Conservation (phyloP, 2,888 invertebrate genomes). For the Nasonovia ribisnigri region DNA sequence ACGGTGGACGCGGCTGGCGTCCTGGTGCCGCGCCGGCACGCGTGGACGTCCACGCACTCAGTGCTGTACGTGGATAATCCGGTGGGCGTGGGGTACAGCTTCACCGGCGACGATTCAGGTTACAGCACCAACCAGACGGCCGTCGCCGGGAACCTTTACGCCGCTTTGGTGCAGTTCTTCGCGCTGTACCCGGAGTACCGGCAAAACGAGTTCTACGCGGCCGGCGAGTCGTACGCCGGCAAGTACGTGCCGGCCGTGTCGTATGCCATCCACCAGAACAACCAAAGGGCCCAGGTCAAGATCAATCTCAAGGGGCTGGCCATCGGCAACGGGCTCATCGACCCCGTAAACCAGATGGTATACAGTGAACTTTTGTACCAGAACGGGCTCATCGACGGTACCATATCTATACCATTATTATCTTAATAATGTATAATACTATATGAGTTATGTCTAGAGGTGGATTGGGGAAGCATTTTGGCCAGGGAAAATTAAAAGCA, state of each 20-base stretch:
- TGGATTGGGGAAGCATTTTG: background rate
- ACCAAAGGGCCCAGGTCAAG: constrained; percentile 74
- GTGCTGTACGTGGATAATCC: constrained; percentile 94
- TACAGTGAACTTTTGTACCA: constrained; percentile 87
- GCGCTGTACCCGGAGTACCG: constrained; percentile 83
- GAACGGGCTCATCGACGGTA: constrained; percentile 74
- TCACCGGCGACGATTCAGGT: constrained; percentile 81
- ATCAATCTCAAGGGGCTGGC: constrained; percentile 81
- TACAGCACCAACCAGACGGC: constrained; percentile 84
- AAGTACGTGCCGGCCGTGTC: constrained; percentile 84
- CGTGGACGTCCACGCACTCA: constrained; percentile 85
- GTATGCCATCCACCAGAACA: constrained; percentile 76
- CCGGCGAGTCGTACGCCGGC: constrained; percentile 92
- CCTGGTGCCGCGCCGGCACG: constrained; percentile 76
- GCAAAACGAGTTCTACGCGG: constrained; percentile 83
- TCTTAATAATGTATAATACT: background rate
- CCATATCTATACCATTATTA: constrained; percentile 69
- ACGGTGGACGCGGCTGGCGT: constrained; percentile 83
- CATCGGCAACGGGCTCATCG: constrained; percentile 86
- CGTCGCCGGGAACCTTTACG: constrained; percentile 84
- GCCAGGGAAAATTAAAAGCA: background rate
- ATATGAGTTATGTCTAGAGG: background rate
- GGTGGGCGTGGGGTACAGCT: constrained; percentile 92
- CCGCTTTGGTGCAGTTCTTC: constrained; percentile 85
- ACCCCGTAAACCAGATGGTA: constrained; percentile 82